Evolutionary conservation across 2,113 vertebrate genomes (phyloP), one percentile per base, ranked within the genome.

Genomic region (Upupa epops): DNA sequence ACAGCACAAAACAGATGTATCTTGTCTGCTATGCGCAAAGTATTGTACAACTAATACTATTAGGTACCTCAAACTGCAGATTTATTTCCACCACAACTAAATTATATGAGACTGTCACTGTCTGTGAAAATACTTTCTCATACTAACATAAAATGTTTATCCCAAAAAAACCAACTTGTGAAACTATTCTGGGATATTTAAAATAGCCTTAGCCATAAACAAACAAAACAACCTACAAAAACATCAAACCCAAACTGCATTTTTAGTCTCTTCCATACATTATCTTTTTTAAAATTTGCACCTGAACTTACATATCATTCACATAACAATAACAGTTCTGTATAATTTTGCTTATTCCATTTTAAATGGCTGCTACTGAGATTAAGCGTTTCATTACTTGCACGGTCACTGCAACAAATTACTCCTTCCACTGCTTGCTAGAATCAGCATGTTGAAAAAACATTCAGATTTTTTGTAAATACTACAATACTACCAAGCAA

Each of bases 401-500:
- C 5, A 64, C 25, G 51, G n/a, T 59, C 61, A 48, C 56, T 37
- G 45, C 21, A 19, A 72, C 26, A 51, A 42, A 12, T 15, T 49
- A 4, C 24, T 65, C 17, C 37, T 58, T 46, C 45, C 46, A 40
- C 5, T 34, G 20, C 21, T 74, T 40, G n/a, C 34, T 34, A 31
- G 36, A 36, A 46, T 13, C n/a, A 17, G 31, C 6, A 59, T 5
- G 24, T 40, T 51, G 18, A 9, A 45, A 51, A 73, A 70, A 34
- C 11, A n/a, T n/a, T 6, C 45, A 76, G 59, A 45, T 19, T 0
- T 0, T 32, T 13, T 70, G 24, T 34, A 8, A 9, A n/a, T 25
- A 32, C 55, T n/a, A 26, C 61, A 69, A 46, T 9, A 26, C 32
- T n/a, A 21, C 31, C 45, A 70, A 25, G 46, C 45, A 80, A 51